Conservation (phyloP, 1,140 invertebrate genomes). For the Chlorops oryzae region DNA sequence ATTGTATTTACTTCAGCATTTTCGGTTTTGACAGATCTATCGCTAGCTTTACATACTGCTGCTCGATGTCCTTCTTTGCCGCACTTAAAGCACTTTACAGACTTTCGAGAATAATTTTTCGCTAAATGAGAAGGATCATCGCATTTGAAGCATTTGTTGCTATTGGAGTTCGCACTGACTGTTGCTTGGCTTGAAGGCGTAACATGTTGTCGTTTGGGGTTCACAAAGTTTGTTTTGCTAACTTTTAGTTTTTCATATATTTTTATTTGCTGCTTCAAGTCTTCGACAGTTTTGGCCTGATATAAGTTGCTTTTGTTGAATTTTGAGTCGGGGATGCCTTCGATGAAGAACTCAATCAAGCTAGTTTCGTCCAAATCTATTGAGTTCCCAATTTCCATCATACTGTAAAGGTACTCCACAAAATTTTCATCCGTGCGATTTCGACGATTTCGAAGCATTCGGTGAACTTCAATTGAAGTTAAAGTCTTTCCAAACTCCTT, state of each 20-base stretch:
- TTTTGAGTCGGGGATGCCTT: no score
- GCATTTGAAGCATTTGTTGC: neutral
- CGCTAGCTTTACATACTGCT: neutral
- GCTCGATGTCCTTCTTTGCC: neutral
- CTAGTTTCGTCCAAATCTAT: no score
- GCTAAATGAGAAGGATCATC: neutral
- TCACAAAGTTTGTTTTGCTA: neutral
- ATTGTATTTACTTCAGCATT: neutral
- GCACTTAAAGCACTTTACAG: no score
- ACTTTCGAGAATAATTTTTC: neutral
- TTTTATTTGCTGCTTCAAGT: neutral
- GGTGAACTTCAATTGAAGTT: neutral
- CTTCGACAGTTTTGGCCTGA: no score
- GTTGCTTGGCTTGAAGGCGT: neutral
- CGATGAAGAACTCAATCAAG: no score
- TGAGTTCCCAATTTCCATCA: no score
- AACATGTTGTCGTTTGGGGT: neutral
- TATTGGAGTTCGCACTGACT: neutral
- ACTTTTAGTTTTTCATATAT: neutral
- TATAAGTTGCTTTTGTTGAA: no score
- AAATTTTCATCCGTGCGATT: neutral
- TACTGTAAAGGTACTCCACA: neutral
- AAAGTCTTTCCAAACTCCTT: neutral
- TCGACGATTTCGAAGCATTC: neutral
- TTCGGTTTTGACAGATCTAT: neutral